Percentiles rank a stretch among this genome's conserved stretches.
Evolutionary conservation across 2,888 invertebrate species (phyloP).

Genomic region (Fabriciana adippe): DNA sequence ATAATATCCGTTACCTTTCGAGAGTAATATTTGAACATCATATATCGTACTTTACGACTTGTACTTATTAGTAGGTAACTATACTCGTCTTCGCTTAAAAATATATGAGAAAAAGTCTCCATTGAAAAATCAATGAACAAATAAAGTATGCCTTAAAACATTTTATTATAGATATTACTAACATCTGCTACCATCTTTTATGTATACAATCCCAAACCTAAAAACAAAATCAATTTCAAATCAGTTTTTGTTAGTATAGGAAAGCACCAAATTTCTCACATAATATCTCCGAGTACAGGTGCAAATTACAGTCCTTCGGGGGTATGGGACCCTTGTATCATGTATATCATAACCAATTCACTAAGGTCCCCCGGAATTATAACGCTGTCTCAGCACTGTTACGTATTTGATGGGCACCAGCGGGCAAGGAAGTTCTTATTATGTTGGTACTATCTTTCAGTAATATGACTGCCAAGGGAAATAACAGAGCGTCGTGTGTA

Average conservation of each 20-base stretch:
- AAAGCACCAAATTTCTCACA: constrained; percentile 71
- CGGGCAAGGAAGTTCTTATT: constrained; percentile 54
- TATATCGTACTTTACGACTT: too few relatives aligned
- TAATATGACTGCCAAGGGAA: constrained; percentile 74
- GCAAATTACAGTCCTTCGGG: constrained; percentile 72
- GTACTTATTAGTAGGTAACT: too few relatives aligned
- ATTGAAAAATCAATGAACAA: background rate
- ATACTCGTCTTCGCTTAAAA: too few relatives aligned
- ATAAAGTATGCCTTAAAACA: constrained; percentile 1
- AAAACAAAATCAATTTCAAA: constrained; percentile 42
- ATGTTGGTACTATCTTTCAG: constrained; percentile 63
- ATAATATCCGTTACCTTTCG: too few relatives aligned
- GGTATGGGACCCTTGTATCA: constrained; percentile 65
- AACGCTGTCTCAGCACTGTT: constrained; percentile 34
- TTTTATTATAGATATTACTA: background rate
- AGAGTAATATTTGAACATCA: too few relatives aligned
- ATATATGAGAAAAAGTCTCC: too few relatives aligned
- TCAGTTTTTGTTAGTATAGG: constrained; percentile 49
- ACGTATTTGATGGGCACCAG: constrained; percentile 47
- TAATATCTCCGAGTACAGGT: constrained; percentile 74
- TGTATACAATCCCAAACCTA: background rate
- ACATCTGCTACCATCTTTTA: constrained; percentile 5
- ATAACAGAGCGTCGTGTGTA: constrained; percentile 64
- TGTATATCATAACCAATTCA: constrained; percentile 56
- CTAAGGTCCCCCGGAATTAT: constrained; percentile 54